phyloP scores from a whole-genome alignment of 2,113 vertebrate genomes.

The Glaucidium brasilianum region DNA sequence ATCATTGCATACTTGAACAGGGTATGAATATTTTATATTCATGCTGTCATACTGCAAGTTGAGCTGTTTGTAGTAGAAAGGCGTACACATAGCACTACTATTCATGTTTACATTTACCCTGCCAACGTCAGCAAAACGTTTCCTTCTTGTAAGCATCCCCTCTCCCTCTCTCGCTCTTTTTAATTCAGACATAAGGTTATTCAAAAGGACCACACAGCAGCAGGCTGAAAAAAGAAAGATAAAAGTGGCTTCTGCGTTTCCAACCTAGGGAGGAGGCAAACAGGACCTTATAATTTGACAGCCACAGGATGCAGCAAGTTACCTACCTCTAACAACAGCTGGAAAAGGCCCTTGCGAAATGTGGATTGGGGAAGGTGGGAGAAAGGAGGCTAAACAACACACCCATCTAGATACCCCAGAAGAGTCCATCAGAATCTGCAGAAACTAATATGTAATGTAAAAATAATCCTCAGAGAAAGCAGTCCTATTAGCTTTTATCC shows the following conservation, averaged over 20 bases:
- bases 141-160: slow-evolving; percentile 1
- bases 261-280: neutral
- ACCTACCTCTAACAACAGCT: neutral
- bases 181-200: neutral
- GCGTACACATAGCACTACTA: neutral
- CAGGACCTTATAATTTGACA: neutral
- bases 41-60: slow-evolving; percentile 47
- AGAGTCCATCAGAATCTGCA: neutral
- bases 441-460: neutral
- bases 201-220: slow-evolving; percentile 28
- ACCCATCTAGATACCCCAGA: neutral
- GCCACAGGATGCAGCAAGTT: neutral
- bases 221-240: neutral
- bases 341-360: neutral
- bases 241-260: neutral
- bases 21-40: slow-evolving; percentile 58
- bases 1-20: slow-evolving; percentile 44
- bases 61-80: slow-evolving; percentile 44
- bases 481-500: neutral
- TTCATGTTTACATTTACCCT: slow-evolving; percentile 50
- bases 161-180: neutral
- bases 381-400: neutral
- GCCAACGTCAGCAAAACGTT: slow-evolving; percentile 46
- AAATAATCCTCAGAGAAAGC: neutral
- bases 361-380: neutral